Conservation (phyloP, 2,888 invertebrate genomes). For the Exephanes ischioxanthus region DNA sequence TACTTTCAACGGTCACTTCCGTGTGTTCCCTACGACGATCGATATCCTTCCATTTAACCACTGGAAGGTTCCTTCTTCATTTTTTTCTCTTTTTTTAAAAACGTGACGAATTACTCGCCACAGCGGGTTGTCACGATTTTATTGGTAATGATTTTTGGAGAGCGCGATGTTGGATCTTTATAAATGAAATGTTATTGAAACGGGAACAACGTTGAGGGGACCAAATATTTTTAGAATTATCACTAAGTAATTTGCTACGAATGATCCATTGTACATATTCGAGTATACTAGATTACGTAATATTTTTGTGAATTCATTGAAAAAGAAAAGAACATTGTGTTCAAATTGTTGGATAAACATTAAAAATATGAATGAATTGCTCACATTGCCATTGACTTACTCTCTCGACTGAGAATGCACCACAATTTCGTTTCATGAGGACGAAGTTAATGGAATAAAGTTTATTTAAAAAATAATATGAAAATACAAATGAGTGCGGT, state of each 20-base stretch:
- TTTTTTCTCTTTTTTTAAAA: slow-evolving; percentile 28
- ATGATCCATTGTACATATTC: slow-evolving; percentile 53
- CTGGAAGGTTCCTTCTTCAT: not conserved
- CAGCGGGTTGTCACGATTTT: slow-evolving; percentile 48
- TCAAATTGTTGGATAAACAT: slow-evolving; percentile 19
- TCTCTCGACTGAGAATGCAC: not conserved
- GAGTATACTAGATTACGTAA: slow-evolving; percentile 15
- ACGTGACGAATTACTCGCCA: slow-evolving; percentile 32
- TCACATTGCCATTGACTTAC: not conserved
- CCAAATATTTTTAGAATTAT: slow-evolving; percentile 48
- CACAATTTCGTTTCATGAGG: not conserved
- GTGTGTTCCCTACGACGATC: slow-evolving; percentile 17
- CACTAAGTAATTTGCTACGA: slow-evolving; percentile 38
- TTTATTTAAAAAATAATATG: slow-evolving; percentile 56
- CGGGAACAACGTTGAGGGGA: slow-evolving; percentile 26
- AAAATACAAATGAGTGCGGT: slow-evolving; percentile 51
- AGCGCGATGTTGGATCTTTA: slow-evolving; percentile 19
- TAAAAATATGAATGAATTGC: slow-evolving; percentile 18
- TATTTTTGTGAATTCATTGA: not conserved
- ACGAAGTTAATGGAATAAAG: slow-evolving; percentile 4
- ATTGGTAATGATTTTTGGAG: slow-evolving; percentile 37
- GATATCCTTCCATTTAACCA: not conserved
- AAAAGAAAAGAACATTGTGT: not conserved
- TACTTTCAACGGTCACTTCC: slow-evolving; percentile 23
- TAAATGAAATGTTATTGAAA: not conserved